Evolutionary conservation across 2,888 invertebrate species (phyloP), one percentile per base, ranked within the genome.

Genomic region (Acanthopleura granulata): DNA sequence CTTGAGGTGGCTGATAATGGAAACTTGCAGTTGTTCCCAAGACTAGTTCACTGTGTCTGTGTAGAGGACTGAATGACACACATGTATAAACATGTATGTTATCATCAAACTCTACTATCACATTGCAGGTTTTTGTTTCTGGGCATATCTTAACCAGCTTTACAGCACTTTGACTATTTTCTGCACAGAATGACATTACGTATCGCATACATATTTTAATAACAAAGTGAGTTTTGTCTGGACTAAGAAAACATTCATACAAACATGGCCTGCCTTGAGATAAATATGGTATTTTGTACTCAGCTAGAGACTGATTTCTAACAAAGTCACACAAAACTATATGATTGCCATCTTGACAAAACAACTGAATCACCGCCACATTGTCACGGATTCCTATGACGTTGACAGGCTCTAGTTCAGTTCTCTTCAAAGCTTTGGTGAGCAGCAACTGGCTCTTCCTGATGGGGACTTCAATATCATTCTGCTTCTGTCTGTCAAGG

Each of bases 221-320:
- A 14, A 66, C 49, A 9, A 73, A 51, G 50, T 73, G 62, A 22
- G 27, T 22, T 3, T 27, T 29, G 49, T 73, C 49, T 11, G 40
- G 12, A 49, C 73, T 73, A 16, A 73, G 22, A 22, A 40, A 66
- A 51, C 62, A 73, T 49, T 73, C 73, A 66, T 49, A 73, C 62
- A 73, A 49, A 12, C 40, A 49, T 22, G 62, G 62, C 22, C 62
- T 62, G 15, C 57, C 49, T 62, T 49, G 73, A 29, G 62, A 30
- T 25, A 51, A 66, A 40, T 40, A 40, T 40, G 40, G n/a, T 30
- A 40, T 49, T 40, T 66, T 16, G 49, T 49, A 40, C 49, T 40
- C 1, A 18, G 22, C 30, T 29, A 40, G 16, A 73, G 66, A 6
- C 30, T 18, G 14, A n/a, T 16, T 18, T 14, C 18, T 66, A 22